Evolutionary conservation across 2,113 vertebrate genomes (phyloP), one percentile per base, ranked within the genome.

Genomic region (Erpornis zantholeuca): DNA sequence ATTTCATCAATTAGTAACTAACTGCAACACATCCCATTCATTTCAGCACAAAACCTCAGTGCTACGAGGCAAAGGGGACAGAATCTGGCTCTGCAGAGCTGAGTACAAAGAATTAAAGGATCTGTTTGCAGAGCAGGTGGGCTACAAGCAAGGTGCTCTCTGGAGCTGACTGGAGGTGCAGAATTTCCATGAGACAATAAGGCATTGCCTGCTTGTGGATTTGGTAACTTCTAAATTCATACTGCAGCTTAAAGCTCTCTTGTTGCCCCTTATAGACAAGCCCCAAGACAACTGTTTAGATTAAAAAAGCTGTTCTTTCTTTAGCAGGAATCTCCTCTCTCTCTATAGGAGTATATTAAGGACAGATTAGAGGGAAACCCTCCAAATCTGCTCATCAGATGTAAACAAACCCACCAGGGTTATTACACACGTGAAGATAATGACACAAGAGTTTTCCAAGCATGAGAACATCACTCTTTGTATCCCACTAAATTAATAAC

Each of bases 401-500:
- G 60, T 80, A 72, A 95, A 92, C 70, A 92, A 78, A 94, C 49
- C 15, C 75, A 76, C 38, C 63, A 53, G 78, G 63, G 40, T 44
- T 88, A 92, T 94, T 80, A 76, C 45, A 49, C 71, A 88, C 60
- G 29, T 4, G 47, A 56, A 86, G 82, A 82, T 60, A 75, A 84
- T 49, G 82, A 82, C 61, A 65, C 73, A 66, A 82, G 75, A 38
- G 28, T 91, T 93, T 90, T 72, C 45, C 68, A 66, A 91, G 91
- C 92, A 72, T 1, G 45, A 79, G 90, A 96, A 86, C 78, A 90
- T 68, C 18, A 7, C 50, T 89, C 72, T 52, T 95, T 82, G 53
- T 86, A 85, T 77, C 94, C 78, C 35, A 77, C 69, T 92, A 96
- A 98, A 97, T 97, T 94, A 98, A 96, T 95, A 95, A 97, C 88